Evolutionary conservation across 1,140 invertebrate genomes (phyloP).

Genomic region (Orussus abietinus): DNA sequence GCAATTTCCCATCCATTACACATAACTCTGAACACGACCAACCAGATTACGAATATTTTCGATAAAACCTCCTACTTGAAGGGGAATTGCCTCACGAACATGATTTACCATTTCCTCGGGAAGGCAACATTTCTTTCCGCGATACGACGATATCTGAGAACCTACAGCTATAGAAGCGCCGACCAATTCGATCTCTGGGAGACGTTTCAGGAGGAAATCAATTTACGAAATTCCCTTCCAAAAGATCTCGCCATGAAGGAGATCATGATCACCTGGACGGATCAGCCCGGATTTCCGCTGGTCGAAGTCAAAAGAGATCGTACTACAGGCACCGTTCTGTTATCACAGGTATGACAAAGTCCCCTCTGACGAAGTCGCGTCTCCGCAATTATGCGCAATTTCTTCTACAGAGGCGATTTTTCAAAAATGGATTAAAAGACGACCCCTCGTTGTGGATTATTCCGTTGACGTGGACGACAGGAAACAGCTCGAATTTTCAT

Average conservation of each 20-base stretch:
- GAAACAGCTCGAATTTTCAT: slow-evolving; percentile 17
- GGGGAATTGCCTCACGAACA: slow-evolving; percentile 20
- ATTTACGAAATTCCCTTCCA: slow-evolving; percentile 1
- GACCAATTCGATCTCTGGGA: slow-evolving; percentile 21
- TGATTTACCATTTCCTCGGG: slow-evolving; percentile 24
- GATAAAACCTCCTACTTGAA: slow-evolving; percentile 32
- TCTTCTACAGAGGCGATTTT: slow-evolving; percentile 22
- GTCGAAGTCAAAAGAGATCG: slow-evolving; percentile 42
- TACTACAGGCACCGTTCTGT: slow-evolving; percentile 26
- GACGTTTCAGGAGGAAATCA: slow-evolving; percentile 15
- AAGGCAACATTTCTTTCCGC: slow-evolving; percentile 13
- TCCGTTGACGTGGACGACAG: slow-evolving; percentile 24
- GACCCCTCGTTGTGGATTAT: slow-evolving; percentile 20
- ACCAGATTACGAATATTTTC: slow-evolving; percentile 48
- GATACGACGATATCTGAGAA: slow-evolving; percentile 17
- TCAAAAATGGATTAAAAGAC: slow-evolving; percentile 14
- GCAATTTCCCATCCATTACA: slow-evolving; percentile 13
- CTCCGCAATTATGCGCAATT: slow-evolving; percentile 11
- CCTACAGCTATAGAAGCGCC: slow-evolving; percentile 16
- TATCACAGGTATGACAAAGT: slow-evolving; percentile 39
- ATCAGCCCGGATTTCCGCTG: slow-evolving; percentile 58
- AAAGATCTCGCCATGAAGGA: slow-evolving; percentile 34
- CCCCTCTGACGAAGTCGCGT: too few species aligned
- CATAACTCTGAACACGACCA: slow-evolving; percentile 6
- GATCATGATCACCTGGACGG: slow-evolving; percentile 60